Evolutionary conservation across 2,113 vertebrate genomes (phyloP).

Genomic region (Sceloporus tristichus): DNA sequence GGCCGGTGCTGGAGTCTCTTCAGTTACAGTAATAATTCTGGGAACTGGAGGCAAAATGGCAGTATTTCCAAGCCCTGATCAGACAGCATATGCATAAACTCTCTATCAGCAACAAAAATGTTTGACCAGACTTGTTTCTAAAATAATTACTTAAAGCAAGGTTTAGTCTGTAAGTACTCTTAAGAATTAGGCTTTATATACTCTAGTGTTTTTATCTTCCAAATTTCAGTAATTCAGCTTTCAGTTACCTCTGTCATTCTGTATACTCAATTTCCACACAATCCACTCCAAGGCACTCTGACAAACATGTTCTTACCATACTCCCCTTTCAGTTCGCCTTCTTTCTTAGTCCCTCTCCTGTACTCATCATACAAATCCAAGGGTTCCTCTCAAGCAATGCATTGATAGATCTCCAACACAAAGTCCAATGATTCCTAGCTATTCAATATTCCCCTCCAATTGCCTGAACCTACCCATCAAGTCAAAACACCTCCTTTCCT

Average conservation of each 20-base stretch:
- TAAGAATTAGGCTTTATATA: not conserved
- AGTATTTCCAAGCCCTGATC: too few relatives aligned
- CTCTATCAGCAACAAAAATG: not conserved
- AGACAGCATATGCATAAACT: not conserved
- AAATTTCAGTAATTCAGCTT: not conserved
- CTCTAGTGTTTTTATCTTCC: not conserved
- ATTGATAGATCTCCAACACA: not conserved
- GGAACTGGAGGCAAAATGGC: too few relatives aligned
- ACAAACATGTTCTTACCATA: not conserved
- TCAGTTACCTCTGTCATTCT: not conserved
- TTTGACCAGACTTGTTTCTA: not conserved
- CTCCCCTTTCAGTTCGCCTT: not conserved
- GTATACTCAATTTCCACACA: not conserved
- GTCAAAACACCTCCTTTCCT: not conserved
- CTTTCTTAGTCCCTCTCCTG: not conserved
- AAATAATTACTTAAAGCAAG: not conserved
- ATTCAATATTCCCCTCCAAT: not conserved
- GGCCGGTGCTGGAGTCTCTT: too few relatives aligned
- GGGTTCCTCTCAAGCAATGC: too few relatives aligned
- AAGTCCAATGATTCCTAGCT: not conserved
- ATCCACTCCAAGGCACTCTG: not conserved
- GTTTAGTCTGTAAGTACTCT: not conserved
- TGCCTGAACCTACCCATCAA: not conserved
- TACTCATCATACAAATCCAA: not conserved
- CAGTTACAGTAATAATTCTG: too few relatives aligned